These are phyloP conservation scores for Sebastes wilsoni DNA, from an alignment of 2,797 vertebrate genomes.

Conservation along the genomic window DNA sequence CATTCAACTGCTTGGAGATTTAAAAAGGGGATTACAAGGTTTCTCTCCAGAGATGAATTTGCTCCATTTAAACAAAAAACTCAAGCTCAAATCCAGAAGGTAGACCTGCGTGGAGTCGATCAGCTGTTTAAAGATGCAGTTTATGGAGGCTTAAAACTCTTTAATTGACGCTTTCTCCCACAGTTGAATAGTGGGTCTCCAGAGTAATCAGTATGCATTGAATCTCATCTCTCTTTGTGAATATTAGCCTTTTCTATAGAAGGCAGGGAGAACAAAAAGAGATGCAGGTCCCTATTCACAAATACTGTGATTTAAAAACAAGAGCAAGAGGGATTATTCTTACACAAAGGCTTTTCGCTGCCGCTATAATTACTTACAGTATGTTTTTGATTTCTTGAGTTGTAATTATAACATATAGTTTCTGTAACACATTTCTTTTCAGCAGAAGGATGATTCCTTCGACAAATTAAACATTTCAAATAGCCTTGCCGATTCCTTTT, in stretches of 20 bases:
- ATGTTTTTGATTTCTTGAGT: slow-evolving; percentile 61
- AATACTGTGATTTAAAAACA: slow-evolving; percentile 65
- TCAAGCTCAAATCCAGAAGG: slow-evolving; percentile 59
- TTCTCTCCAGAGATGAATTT: slow-evolving; percentile 80
- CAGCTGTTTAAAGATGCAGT: slow-evolving; percentile 79
- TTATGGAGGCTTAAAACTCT: slow-evolving; percentile 82
- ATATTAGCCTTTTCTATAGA: slow-evolving; percentile 76
- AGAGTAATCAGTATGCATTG: slow-evolving; percentile 88
- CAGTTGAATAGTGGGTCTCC: slow-evolving; percentile 77
- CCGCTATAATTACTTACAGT: slow-evolving; percentile 53
- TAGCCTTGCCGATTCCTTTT: slow-evolving; percentile 69
- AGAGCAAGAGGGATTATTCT: slow-evolving; percentile 46
- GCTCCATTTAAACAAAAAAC: slow-evolving; percentile 75
- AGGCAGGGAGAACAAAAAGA: slow-evolving; percentile 65
- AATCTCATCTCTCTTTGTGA: slow-evolving; percentile 81
- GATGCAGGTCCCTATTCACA: slow-evolving; percentile 60
- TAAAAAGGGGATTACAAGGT: slow-evolving; percentile 66
- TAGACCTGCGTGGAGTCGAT: slow-evolving; percentile 57
- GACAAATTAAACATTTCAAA: slow-evolving; percentile 80
- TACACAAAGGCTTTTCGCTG: slow-evolving; percentile 24
- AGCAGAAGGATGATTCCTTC: slow-evolving; percentile 43
- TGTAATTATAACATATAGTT: slow-evolving; percentile 72
- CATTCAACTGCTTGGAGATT: slow-evolving; percentile 74
- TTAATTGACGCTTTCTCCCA: slow-evolving; percentile 78
- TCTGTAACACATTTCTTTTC: slow-evolving; percentile 48